phyloP scores from a whole-genome alignment of 2,888 invertebrate genomes.

The Blastobasis lacticolella region DNA sequence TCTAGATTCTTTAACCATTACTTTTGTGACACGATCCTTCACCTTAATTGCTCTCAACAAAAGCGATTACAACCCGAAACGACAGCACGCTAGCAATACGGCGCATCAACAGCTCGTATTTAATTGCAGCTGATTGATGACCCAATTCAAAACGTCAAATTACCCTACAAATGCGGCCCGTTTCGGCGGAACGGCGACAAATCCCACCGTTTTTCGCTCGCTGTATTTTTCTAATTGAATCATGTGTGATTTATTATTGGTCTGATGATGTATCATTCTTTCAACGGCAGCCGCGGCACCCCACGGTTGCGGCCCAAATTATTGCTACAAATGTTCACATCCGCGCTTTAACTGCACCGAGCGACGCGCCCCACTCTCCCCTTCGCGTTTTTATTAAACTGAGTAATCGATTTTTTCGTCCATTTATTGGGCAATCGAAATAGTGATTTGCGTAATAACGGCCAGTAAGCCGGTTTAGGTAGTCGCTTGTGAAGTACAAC shows the following conservation, averaged over 20 bases:
- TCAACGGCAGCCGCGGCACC: constrained; percentile 69
- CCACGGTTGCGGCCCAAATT: constrained; percentile 63
- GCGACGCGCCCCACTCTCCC: constrained; percentile 39
- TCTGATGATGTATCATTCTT: constrained; percentile 74
- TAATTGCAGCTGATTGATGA: constrained; percentile 66
- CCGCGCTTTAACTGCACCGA: constrained; percentile 56
- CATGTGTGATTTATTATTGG: constrained; percentile 73
- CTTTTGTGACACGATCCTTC: no score
- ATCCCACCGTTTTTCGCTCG: constrained; percentile 48
- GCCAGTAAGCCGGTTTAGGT: no score
- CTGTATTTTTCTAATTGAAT: constrained; percentile 72
- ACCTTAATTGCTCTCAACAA: no score
- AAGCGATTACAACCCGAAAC: no score
- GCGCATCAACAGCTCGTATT: constrained; percentile 18
- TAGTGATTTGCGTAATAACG: constrained; percentile 20
- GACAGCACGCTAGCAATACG: neutral
- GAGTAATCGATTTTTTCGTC: constrained; percentile 45
- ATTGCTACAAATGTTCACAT: constrained; percentile 69
- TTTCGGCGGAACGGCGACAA: constrained; percentile 44
- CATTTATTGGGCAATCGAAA: constrained; percentile 34
- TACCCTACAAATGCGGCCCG: constrained; percentile 51
- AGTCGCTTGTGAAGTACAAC: no score
- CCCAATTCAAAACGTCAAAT: constrained; percentile 63
- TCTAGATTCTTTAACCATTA: no score
- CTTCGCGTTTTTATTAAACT: constrained; percentile 57